Percentiles rank a stretch among this genome's conserved stretches.
phyloP scores from a whole-genome alignment of 2,113 vertebrate species.

The Podarcis muralis region DNA sequence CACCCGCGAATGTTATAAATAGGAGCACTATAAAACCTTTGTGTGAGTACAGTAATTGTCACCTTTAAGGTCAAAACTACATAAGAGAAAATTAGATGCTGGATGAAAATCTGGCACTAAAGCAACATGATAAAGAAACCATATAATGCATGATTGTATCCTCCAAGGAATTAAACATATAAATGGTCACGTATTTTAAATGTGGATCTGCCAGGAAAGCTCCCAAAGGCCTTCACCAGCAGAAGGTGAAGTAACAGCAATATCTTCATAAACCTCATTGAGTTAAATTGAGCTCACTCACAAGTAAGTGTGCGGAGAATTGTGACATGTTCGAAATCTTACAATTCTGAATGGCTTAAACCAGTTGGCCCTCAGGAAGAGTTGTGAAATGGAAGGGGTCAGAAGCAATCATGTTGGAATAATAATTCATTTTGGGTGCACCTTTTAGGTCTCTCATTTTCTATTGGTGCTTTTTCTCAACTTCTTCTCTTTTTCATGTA shows the following conservation, averaged over 20 bases:
- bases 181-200: not conserved
- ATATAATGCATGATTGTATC: not conserved
- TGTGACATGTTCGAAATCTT: too few relatives aligned
- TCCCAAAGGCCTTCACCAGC: not conserved
- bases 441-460: too few relatives aligned
- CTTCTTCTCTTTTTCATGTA: too few relatives aligned
- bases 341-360: too few relatives aligned
- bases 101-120: not conserved
- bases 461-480: too few relatives aligned
- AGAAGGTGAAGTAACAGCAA: not conserved
- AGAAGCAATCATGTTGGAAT: too few relatives aligned
- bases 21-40: constrained; percentile 36
- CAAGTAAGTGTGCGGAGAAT: too few relatives aligned
- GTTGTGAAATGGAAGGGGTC: too few relatives aligned
- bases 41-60: not conserved
- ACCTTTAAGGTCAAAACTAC: not conserved
- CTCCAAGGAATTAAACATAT: not conserved
- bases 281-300: too few relatives aligned
- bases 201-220: not conserved
- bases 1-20: not conserved
- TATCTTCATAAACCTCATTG: too few relatives aligned
- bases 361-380: too few relatives aligned
- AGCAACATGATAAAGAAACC: not conserved
- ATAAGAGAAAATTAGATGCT: not conserved
- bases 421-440: too few relatives aligned